A percentile compares a stretch with the other conserved stretches of the same genome.
phyloP scores from a whole-genome alignment of 2,113 vertebrate species.

The Acanthisitta chloris region DNA sequence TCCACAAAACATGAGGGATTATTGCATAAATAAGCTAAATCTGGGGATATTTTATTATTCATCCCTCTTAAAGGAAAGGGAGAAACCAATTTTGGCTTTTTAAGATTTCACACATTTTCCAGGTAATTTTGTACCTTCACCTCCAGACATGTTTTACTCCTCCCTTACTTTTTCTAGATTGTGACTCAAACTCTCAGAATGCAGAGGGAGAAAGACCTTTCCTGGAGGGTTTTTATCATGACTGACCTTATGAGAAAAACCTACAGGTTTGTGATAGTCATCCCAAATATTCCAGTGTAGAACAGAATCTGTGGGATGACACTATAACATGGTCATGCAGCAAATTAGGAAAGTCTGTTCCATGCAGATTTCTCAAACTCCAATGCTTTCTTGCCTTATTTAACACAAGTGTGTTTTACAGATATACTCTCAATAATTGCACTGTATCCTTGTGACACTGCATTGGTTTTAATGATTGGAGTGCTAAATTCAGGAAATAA shows the following conservation, averaged over 20 bases:
- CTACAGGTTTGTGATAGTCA: not conserved
- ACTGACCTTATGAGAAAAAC: not conserved
- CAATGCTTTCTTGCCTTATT: not conserved
- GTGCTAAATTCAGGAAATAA: not conserved
- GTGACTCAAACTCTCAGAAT: not conserved
- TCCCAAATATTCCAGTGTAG: not conserved
- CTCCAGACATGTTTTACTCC: not conserved
- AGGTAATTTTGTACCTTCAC: not conserved
- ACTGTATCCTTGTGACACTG: not conserved
- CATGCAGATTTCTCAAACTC: not conserved
- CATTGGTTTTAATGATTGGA: not conserved
- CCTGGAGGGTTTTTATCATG: not conserved
- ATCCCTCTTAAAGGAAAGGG: not conserved
- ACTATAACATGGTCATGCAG: not conserved
- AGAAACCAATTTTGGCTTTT: not conserved
- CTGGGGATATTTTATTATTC: not conserved
- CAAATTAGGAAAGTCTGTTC: not conserved
- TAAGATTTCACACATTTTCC: not conserved
- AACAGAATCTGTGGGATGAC: rapidly evolving
- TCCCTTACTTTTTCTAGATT: not conserved
- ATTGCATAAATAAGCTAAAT: not conserved
- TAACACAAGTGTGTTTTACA: not conserved
- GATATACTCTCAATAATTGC: not conserved
- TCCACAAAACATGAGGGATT: not conserved
- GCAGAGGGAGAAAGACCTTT: not conserved